Percentiles rank a stretch among this genome's conserved stretches.
phyloP scores from a whole-genome alignment of 2,888 invertebrate species.

The Plemyria rubiginata region DNA sequence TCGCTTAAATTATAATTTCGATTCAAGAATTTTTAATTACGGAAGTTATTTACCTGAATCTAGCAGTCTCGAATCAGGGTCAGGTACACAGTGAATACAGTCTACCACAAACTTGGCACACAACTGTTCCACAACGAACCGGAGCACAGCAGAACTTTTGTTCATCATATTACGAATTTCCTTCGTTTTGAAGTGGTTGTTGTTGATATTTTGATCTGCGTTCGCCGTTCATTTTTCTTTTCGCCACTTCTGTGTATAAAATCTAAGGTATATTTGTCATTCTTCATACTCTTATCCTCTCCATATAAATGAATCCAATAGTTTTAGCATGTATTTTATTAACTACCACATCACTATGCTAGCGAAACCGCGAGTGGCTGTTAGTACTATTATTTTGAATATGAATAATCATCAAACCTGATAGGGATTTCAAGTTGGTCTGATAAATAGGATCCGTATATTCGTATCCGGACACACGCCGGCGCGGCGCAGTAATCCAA shows the following conservation, averaged over 20 bases:
- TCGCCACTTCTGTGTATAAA: no score
- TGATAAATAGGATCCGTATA: neutral
- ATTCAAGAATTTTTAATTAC: no score
- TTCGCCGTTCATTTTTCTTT: no score
- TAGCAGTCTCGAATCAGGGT: neutral
- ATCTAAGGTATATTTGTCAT: no score
- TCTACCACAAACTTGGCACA: conserved; percentile 17
- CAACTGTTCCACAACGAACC: conserved; percentile 11
- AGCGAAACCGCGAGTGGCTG: no score
- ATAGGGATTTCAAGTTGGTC: neutral
- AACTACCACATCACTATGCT: no score
- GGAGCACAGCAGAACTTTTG: conserved; percentile 11
- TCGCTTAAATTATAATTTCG: no score
- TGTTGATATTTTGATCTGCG: neutral
- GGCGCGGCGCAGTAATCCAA: neutral
- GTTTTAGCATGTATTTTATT: no score
- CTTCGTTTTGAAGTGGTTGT: no score
- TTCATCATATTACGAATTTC: neutral
- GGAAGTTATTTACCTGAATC: neutral
- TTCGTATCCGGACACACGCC: neutral
- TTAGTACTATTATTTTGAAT: neutral
- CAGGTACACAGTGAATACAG: conserved; percentile 11
- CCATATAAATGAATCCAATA: no score
- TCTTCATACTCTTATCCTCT: no score
- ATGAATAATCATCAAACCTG: neutral